Conservation (phyloP, 2,888 invertebrate species). For the Mesochorus sp. region DNA sequence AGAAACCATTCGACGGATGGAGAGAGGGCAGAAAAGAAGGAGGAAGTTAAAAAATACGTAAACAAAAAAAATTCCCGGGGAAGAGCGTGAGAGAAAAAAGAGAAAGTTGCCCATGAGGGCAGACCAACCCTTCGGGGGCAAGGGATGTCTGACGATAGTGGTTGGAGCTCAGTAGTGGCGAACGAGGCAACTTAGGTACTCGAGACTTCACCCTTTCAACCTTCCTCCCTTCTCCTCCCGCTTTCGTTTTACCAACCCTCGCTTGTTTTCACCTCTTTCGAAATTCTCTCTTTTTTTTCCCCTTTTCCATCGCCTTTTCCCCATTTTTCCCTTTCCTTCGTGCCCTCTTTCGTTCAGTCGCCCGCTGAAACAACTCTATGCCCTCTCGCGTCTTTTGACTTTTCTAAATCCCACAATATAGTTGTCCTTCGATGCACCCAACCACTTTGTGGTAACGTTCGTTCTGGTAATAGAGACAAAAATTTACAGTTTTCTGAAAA, state of each 20-base stretch:
- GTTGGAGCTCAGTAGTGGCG: conserved; percentile 60
- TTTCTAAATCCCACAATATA: background rate
- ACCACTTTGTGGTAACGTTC: background rate
- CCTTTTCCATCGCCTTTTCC: conserved; percentile 42
- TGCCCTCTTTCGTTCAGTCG: background rate
- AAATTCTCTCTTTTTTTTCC: conserved; percentile 22
- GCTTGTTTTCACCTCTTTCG: conserved; percentile 19
- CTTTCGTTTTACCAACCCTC: conserved; percentile 32
- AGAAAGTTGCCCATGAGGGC: conserved; percentile 44
- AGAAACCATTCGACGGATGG: conserved; percentile 43
- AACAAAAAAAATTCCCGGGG: conserved; percentile 36
- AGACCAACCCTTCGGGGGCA: conserved; percentile 31
- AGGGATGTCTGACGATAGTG: conserved; percentile 42
- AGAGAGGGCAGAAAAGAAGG: conserved; percentile 9
- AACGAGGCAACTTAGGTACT: conserved; percentile 72
- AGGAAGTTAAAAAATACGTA: conserved; percentile 33
- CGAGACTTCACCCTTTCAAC: conserved; percentile 72
- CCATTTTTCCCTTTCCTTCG: conserved; percentile 43
- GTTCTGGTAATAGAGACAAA: background rate
- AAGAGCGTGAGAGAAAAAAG: conserved; percentile 49
- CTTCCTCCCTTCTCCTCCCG: conserved; percentile 62
- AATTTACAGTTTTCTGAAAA: background rate
- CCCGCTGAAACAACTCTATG: background rate
- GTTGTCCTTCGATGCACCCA: conserved; percentile 12
- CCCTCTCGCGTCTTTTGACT: conserved; percentile 13